Base-by-base conservation (phyloP, 2,113 vertebrate species). In the Oryzias melastigma region DNA sequence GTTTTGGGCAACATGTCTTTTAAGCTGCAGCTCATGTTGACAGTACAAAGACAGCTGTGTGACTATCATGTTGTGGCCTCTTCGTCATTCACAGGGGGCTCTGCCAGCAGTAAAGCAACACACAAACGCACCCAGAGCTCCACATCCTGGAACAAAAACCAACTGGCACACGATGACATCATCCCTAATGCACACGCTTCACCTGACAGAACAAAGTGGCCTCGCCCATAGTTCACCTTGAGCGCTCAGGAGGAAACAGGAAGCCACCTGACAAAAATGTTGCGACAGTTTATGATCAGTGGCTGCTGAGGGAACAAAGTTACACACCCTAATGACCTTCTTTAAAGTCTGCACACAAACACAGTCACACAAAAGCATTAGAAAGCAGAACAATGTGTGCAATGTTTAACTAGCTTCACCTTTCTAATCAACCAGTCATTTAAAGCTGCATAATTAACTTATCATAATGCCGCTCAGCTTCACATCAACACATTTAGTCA, bases 141-240 rank as follows among this genome's bases (percentile, higher is more conserved):
- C 2, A 14, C 52, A 65, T 82, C 73, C 77, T 57, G 56, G 20
- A 52, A 44, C 60, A 68, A 53, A 76, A 62, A 72, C 44, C 48
- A 22, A 41, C 41, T 42, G 35, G 41, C 56, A 50, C 56, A 47
- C 25, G 53, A 19, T 19, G 15, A 16, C 41, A 58, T 14, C 7
- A n/a, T 19, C 40, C 54, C 6, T 15, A 62, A 14, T n/a, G 65
- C 20, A 25, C 69, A 65, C 57, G 22, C 29, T 68, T 12, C 45
- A 78, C 77, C 66, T 62, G 66, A 62, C 52, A 41, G n/a, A 50
- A 25, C 35, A 59, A 35, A 59, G 41, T 14, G 5, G 51, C 60
- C 48, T 59, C 35, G 8, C 76, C 82, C 77, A 54, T 20, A 6
- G 13, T 35, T 87, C 72, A 85, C 81, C 81, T 81, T 80, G 55